Conservation (phyloP, 2,888 invertebrate species). For the Globia sparganii region DNA sequence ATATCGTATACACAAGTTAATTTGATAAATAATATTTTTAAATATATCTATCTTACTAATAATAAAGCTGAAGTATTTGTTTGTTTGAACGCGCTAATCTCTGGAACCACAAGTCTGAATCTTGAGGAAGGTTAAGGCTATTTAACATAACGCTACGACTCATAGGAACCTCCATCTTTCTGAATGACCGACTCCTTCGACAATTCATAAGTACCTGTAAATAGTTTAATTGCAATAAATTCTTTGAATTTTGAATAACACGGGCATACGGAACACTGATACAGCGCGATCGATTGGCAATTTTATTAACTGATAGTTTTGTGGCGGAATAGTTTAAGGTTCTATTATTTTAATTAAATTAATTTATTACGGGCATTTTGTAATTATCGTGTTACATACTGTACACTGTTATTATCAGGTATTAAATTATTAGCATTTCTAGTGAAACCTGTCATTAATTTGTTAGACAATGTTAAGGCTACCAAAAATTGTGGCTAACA, state of each 20-base stretch:
- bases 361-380: background rate
- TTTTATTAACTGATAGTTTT: conserved; percentile 13
- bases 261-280: background rate
- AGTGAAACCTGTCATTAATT: conserved; percentile 14
- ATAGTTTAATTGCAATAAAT: too few species aligned
- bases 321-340: background rate
- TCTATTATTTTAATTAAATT: conserved; percentile 12
- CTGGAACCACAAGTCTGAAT: too few species aligned
- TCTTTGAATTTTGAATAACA: too few species aligned
- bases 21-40: too few species aligned
- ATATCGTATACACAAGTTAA: too few species aligned
- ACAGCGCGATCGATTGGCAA: background rate
- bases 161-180: too few species aligned
- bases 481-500: conserved; percentile 10
- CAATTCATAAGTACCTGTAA: background rate
- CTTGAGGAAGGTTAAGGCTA: too few species aligned
- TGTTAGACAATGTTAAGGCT: conserved; percentile 13
- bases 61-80: too few species aligned
- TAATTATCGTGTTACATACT: conserved; percentile 1
- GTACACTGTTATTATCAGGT: conserved; percentile 14
- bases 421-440: conserved; percentile 23
- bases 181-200: background rate
- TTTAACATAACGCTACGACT: too few species aligned
- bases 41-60: too few species aligned
- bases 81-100: too few species aligned